Evolutionary conservation across 2,888 invertebrate genomes (phyloP).

Genomic region (Drosophila neotestacea): DNA sequence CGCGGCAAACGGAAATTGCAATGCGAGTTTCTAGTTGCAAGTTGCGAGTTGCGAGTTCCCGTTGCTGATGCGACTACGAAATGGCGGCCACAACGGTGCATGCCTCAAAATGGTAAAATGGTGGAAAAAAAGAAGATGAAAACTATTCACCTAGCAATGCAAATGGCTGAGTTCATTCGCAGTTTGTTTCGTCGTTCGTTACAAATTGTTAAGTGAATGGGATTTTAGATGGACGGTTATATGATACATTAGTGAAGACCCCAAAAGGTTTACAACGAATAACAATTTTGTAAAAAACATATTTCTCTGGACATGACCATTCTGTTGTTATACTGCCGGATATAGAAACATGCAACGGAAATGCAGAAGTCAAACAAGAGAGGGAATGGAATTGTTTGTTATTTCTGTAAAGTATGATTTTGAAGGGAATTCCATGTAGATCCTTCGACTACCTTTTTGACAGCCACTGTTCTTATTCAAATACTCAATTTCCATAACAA

Average conservation of each 20-base stretch:
- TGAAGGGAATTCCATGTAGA: neutral
- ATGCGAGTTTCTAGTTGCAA: slow-evolving; percentile 45
- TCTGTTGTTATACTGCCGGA: slow-evolving; percentile 59
- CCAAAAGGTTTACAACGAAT: slow-evolving; percentile 22
- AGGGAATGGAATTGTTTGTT: neutral
- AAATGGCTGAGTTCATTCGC: slow-evolving; percentile 70
- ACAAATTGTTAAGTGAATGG: slow-evolving; percentile 71
- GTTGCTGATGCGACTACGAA: slow-evolving; percentile 64
- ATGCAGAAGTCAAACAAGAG: slow-evolving; percentile 40
- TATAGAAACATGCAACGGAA: slow-evolving; percentile 70
- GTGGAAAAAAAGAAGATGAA: slow-evolving; percentile 5
- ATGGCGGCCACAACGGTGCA: slow-evolving; percentile 78
- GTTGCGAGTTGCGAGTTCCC: slow-evolving; percentile 11
- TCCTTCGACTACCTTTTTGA: neutral
- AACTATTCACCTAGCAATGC: slow-evolving; percentile 58
- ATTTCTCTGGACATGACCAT: slow-evolving; percentile 33
- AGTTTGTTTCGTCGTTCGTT: slow-evolving; percentile 57
- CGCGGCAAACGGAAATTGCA: slow-evolving; percentile 75
- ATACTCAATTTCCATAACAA: slow-evolving; percentile 3
- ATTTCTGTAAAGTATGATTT: neutral
- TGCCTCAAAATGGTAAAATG: slow-evolving; percentile 7
- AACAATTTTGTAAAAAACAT: slow-evolving; percentile 30
- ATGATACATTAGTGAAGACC: slow-evolving; percentile 51
- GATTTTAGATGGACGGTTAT: slow-evolving; percentile 56
- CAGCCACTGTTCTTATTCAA: neutral